These are phyloP conservation scores for Azemiops feae DNA, from an alignment of 2,113 vertebrate genomes.

Conservation along the genomic window DNA sequence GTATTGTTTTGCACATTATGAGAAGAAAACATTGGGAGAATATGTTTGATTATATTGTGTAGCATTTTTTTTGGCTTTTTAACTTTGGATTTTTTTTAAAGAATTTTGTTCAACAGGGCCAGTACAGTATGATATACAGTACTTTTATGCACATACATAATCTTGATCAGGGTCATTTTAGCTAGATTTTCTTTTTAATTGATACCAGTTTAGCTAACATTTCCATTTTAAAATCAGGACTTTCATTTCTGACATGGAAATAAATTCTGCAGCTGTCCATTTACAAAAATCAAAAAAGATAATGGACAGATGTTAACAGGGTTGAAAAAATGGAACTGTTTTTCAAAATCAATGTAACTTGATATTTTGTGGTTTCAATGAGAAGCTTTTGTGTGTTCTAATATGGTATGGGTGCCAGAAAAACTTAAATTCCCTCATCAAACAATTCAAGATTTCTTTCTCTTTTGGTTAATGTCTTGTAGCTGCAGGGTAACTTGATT, in stretches of 20 bases:
- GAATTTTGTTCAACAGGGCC: conserved; percentile 63
- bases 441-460: conserved; percentile 69
- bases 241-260: conserved; percentile 69
- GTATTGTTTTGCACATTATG: conserved; percentile 92
- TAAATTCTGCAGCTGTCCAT: conserved; percentile 62
- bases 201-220: conserved; percentile 51
- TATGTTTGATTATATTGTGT: conserved; percentile 58
- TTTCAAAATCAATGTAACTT: conserved; percentile 55
- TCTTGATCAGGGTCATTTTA: conserved; percentile 62
- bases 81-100: conserved; percentile 64
- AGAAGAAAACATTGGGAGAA: conserved; percentile 74
- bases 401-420: conserved; percentile 72
- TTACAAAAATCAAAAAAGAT: conserved; percentile 64
- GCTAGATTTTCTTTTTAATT: conserved; percentile 48
- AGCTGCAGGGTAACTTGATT: conserved; percentile 80
- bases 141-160: conserved; percentile 73
- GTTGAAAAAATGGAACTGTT: conserved; percentile 65
- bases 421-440: conserved; percentile 72
- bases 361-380: conserved; percentile 69
- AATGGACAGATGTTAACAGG: conserved; percentile 70
- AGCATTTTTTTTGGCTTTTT: conserved; percentile 65
- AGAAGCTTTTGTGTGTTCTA: conserved; percentile 68
- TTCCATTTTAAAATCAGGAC: conserved; percentile 59
- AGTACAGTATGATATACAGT: conserved; percentile 69
- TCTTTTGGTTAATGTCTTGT: conserved; percentile 73